These are phyloP conservation scores for Tachypleus tridentatus DNA, from an alignment of 1,140 invertebrate species.

Conservation along the genomic window DNA sequence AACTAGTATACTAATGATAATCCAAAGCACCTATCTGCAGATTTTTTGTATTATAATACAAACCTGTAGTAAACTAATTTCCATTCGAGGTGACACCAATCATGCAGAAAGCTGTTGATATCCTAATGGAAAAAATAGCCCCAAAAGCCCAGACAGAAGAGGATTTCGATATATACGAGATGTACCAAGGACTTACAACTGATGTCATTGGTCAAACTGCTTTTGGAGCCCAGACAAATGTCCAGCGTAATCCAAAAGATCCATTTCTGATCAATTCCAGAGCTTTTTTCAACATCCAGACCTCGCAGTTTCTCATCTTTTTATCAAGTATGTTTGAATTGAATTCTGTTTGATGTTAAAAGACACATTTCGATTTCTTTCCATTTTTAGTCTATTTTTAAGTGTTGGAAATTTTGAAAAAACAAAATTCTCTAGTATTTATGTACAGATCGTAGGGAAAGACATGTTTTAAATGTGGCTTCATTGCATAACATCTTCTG, in stretches of 20 bases:
- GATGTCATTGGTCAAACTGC: slow-evolving; percentile 41
- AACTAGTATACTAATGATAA: too few relatives aligned
- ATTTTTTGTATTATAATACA: too few relatives aligned
- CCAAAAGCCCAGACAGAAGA: slow-evolving; percentile 13
- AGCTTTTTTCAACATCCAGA: slow-evolving; percentile 13
- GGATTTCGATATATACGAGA: slow-evolving; percentile 27
- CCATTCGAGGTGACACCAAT: slow-evolving; percentile 26
- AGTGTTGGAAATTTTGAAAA: too few relatives aligned
- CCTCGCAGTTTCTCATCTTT: neutral
- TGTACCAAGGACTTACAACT: slow-evolving; percentile 37
- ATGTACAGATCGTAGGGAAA: too few relatives aligned
- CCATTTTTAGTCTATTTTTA: too few relatives aligned
- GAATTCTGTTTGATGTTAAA: neutral
- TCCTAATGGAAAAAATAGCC: slow-evolving; percentile 24
- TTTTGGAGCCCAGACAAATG: slow-evolving; percentile 31
- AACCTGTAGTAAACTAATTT: neutral
- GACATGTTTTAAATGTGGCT: too few relatives aligned
- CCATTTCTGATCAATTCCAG: slow-evolving; percentile 14
- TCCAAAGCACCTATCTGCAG: too few relatives aligned
- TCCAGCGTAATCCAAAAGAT: slow-evolving; percentile 12
- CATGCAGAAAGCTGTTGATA: slow-evolving; percentile 29
- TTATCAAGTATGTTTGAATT: slow-evolving; percentile 9
- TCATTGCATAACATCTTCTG: too few relatives aligned
- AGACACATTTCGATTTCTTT: too few relatives aligned
- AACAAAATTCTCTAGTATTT: too few relatives aligned